Evolutionary conservation across 2,797 vertebrate species (phyloP).

Genomic region (Limosa lapponica): DNA sequence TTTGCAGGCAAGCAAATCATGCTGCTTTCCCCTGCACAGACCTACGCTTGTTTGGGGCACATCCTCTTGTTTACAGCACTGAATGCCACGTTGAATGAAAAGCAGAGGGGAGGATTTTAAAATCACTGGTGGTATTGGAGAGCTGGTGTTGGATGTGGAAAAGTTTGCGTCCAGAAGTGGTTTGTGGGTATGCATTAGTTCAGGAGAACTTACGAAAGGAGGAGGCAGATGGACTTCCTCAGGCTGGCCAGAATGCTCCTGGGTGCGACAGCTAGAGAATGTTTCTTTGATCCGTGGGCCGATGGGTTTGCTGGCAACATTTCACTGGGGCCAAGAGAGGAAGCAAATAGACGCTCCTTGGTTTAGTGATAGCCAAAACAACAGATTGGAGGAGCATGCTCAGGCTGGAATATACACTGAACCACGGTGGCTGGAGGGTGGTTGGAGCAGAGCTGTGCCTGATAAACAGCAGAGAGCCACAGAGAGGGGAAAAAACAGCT

Average conservation of each 20-base stretch:
- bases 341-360: not conserved
- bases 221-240: not conserved
- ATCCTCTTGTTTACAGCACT: not conserved
- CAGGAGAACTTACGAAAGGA: not conserved
- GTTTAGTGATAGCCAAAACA: not conserved
- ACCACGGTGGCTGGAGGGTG: not conserved
- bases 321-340: not conserved
- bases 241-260: not conserved
- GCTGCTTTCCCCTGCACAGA: not conserved
- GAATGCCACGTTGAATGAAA: not conserved
- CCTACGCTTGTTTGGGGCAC: not conserved
- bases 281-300: not conserved
- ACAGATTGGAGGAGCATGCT: not conserved
- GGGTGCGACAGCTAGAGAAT: not conserved
- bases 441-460: not conserved
- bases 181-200: not conserved
- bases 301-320: not conserved
- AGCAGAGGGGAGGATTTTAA: not conserved
- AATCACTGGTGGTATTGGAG: not conserved
- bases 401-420: not conserved
- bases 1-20: not conserved
- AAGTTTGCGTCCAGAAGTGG: not conserved
- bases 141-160: not conserved
- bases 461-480: not conserved
- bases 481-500: not conserved